Percentiles rank a stretch among this genome's conserved stretches.
phyloP scores from a whole-genome alignment of 2,888 invertebrate genomes.

The Autographa gamma region DNA sequence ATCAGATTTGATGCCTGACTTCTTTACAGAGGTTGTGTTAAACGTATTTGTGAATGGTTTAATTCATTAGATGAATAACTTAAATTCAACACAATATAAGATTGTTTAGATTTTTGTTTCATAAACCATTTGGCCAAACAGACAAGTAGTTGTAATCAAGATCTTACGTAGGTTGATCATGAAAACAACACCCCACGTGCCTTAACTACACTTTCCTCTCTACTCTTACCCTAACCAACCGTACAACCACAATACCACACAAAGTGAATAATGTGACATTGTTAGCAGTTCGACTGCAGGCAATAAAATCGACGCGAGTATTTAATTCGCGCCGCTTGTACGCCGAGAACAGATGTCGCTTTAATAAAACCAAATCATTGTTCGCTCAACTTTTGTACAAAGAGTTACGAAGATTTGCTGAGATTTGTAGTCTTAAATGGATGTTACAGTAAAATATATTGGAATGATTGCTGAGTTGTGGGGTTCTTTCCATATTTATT shows the following conservation, averaged over 20 bases:
- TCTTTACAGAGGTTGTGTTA: no score
- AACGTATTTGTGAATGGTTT: no score
- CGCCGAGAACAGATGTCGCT: constrained; percentile 71
- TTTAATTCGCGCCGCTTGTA: constrained; percentile 63
- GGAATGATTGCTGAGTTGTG: neutral
- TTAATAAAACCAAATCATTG: constrained; percentile 80
- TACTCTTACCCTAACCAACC: neutral
- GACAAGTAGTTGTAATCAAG: no score
- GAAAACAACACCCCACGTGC: neutral
- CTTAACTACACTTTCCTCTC: neutral
- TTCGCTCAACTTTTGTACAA: constrained; percentile 64
- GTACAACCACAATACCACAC: constrained; percentile 13
- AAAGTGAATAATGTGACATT: constrained; percentile 38
- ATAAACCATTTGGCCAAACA: no score
- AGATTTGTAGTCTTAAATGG: neutral
- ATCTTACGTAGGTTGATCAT: no score
- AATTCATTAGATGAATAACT: no score
- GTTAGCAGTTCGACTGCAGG: constrained; percentile 41
- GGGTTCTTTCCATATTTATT: no score
- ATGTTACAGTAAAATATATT: neutral
- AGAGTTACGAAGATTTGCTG: constrained; percentile 54
- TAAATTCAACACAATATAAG: no score
- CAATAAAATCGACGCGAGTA: constrained; percentile 47
- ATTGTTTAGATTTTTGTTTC: no score
- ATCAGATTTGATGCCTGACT: no score